Evolutionary conservation across 1,140 invertebrate species (phyloP).

Genomic region (Cephus cinctus): DNA sequence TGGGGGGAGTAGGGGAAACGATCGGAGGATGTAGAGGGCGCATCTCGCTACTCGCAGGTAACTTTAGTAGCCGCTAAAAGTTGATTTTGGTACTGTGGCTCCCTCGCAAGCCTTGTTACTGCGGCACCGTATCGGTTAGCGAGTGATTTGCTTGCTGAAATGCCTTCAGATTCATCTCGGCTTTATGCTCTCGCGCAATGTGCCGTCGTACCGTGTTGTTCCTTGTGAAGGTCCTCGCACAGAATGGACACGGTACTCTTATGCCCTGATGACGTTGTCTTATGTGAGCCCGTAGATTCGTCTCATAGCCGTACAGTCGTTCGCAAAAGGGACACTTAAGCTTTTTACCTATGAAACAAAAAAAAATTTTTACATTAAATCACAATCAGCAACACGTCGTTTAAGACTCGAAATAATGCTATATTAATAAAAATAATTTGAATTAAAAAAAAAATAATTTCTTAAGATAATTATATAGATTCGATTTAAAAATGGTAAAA

Average conservation of each 20-base stretch:
- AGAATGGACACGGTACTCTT: constrained; percentile 83
- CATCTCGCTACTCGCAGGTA: constrained; percentile 28
- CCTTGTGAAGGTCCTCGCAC: constrained; percentile 85
- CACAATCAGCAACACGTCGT: too few species aligned
- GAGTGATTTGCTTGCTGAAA: constrained; percentile 62
- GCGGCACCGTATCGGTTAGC: constrained; percentile 44
- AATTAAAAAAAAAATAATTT: too few species aligned
- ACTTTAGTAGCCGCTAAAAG: constrained; percentile 36
- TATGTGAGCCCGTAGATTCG: constrained; percentile 86
- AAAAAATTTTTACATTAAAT: too few species aligned
- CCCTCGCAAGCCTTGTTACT: constrained; percentile 34
- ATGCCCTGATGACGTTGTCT: constrained; percentile 87
- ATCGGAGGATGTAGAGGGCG: constrained; percentile 18
- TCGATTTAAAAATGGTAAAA: too few species aligned
- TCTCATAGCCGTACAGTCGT: constrained; percentile 89
- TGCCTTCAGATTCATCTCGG: constrained; percentile 68
- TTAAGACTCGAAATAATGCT: too few species aligned
- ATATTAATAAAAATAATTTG: too few species aligned
- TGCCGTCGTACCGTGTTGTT: constrained; percentile 88
- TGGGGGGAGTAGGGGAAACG: too few species aligned
- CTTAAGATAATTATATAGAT: too few species aligned
- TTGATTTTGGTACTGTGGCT: constrained; percentile 11
- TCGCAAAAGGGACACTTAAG: constrained; percentile 90
- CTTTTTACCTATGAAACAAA: constrained; percentile 72
- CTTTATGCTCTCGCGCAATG: constrained; percentile 83